Base-by-base conservation (phyloP, 2,888 invertebrate species). In the Trissoscelio sp. region DNA sequence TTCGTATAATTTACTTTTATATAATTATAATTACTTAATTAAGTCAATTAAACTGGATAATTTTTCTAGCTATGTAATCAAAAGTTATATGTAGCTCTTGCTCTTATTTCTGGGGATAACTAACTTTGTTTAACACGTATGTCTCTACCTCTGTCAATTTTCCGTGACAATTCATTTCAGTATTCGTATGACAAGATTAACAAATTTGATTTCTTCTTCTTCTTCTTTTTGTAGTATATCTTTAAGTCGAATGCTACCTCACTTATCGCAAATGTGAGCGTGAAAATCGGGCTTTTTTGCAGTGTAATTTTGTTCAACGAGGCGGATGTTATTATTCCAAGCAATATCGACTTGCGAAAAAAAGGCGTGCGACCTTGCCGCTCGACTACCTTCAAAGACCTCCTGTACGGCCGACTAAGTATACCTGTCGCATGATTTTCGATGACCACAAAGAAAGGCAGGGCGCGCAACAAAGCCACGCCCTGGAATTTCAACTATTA, bases 401-500 rank as follows among this genome's bases (percentile, higher is more conserved):
- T 85, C 82, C 82, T 83, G 84, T 44, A 81, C 79, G 57, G 67
- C 34, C 24, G 60, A 74, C 70, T 62, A 58, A 80, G 70, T 78
- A 82, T 83, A 78, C 77, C 79, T 79, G 73, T 79, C 67, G 67
- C 72, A 79, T 67, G 74, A 83, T 79, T 81, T 83, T 79, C 58
- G 72, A 73, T 69, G 67, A 53, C 74, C 69, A 82, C 75, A 80
- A 83, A 81, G 74, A 81, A 83, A 79, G 73, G 60, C 69, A 73
- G 79, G 74, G 73, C 69, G 77, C 80, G 67, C 74, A 83, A 69
- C 75, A 81, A 73, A 67, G 87, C 89, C 90, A 88, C 91, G 84
- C 91, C 90, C 88, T 87, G 88, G 88, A 91, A 90, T 91, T 89
- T 89, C 86, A 88, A 87, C 85, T 78, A 80, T 78, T 74, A 75